Percentiles rank a stretch among this genome's conserved stretches.
Conservation (phyloP, 2,888 invertebrate genomes). For the Rhodophaea formosa region DNA sequence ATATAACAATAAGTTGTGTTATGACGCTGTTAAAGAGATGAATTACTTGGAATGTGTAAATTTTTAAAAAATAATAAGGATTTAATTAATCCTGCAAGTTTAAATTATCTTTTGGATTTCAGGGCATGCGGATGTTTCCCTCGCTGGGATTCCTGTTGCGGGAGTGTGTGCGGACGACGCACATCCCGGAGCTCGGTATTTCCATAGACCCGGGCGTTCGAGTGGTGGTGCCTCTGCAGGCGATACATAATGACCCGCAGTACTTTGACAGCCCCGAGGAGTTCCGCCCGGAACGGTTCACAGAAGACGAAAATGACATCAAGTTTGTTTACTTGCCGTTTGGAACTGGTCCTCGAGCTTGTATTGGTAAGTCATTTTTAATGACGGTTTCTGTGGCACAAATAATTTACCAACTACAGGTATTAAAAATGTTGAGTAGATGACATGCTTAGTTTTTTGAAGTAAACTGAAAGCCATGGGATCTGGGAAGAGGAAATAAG, state of each 20-base stretch:
- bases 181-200: constrained; percentile 41
- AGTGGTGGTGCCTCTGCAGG: constrained; percentile 46
- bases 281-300: constrained; percentile 56
- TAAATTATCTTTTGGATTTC: background rate
- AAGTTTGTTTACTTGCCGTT: constrained; percentile 54
- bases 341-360: constrained; percentile 55
- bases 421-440: no score
- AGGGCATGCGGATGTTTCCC: constrained; percentile 55
- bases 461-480: no score
- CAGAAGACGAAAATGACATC: constrained; percentile 34
- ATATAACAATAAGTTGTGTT: constrained; percentile 47
- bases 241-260: constrained; percentile 52
- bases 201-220: constrained; percentile 42
- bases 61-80: background rate
- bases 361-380: constrained; percentile 46
- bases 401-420: no score
- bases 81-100: background rate
- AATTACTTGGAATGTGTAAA: constrained; percentile 45
- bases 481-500: no score
- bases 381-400: no score
- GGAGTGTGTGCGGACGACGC: constrained; percentile 39
- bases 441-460: no score
- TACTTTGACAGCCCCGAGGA: constrained; percentile 53
- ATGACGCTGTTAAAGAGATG: constrained; percentile 60
- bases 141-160: constrained; percentile 43